phyloP scores from a whole-genome alignment of 2,113 vertebrate genomes.

The Esox niger region DNA sequence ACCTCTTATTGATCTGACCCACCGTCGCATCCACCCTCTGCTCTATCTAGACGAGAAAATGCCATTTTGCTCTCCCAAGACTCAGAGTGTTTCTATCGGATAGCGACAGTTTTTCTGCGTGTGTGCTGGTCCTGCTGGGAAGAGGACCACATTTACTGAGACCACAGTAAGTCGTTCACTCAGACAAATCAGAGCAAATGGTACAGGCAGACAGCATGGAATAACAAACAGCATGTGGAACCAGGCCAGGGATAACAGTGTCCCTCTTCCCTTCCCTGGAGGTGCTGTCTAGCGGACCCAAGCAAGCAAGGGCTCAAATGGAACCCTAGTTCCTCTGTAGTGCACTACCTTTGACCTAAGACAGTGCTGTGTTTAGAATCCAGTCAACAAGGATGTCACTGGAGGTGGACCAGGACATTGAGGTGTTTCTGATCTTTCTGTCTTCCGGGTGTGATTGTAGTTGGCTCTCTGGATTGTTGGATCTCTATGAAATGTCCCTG shows the following conservation, averaged over 20 bases:
- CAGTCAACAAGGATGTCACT: conserved; percentile 18
- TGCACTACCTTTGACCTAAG: too few relatives aligned
- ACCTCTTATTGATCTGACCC: too few relatives aligned
- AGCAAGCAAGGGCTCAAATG: background rate
- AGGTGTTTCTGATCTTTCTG: background rate
- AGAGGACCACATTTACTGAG: conserved; percentile 49
- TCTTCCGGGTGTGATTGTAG: background rate
- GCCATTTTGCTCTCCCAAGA: conserved; percentile 22
- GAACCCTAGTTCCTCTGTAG: too few relatives aligned
- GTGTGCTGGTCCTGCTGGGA: conserved; percentile 40
- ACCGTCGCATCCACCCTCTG: too few relatives aligned
- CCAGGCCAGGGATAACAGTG: conserved; percentile 41
- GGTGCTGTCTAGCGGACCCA: background rate
- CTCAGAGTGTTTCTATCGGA: background rate
- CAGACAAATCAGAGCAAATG: conserved; percentile 36
- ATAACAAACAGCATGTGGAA: conserved; percentile 44
- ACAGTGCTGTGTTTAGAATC: too few relatives aligned
- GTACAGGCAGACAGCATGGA: conserved; percentile 43
- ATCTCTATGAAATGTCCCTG: conserved; percentile 35
- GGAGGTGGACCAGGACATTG: background rate
- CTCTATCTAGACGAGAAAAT: background rate
- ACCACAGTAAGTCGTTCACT: conserved; percentile 48
- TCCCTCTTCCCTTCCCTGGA: conserved; percentile 23
- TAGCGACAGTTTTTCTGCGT: conserved; percentile 20
- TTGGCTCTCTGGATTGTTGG: conserved; percentile 9